Evolutionary conservation across 2,113 vertebrate genomes (phyloP).

Genomic region (Apeltes quadracus): DNA sequence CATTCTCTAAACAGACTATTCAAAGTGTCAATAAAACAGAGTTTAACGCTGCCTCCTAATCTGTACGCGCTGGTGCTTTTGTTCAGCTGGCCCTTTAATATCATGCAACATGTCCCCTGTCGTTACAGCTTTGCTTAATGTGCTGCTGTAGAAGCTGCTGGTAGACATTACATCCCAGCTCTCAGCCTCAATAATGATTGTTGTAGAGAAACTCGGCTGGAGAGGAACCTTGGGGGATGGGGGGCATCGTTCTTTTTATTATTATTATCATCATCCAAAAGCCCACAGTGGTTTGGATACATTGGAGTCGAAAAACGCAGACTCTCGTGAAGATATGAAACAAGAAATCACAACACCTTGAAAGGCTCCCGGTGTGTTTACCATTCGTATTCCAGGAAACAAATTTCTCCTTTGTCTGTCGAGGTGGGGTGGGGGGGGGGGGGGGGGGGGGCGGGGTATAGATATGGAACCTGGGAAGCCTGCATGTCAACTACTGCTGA

Average conservation of each 20-base stretch:
- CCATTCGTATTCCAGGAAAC: conserved; percentile 62
- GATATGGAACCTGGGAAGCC: conserved; percentile 66
- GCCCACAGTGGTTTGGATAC: conserved; percentile 9
- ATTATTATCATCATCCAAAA: neutral
- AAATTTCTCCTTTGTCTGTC: conserved; percentile 48
- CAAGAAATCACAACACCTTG: conserved; percentile 22
- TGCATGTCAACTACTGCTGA: conserved; percentile 63
- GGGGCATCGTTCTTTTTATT: neutral
- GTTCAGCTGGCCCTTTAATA: neutral
- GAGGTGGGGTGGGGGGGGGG: too few species aligned
- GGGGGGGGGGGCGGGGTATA: conserved; percentile 53
- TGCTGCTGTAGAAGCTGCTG: neutral
- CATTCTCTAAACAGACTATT: neutral
- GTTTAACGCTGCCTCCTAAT: neutral
- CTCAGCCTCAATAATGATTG: neutral
- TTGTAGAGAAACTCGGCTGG: neutral
- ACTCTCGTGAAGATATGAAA: conserved; percentile 14
- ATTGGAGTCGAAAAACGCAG: neutral
- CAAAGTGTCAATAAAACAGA: too few species aligned
- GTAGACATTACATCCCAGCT: neutral
- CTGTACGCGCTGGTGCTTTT: neutral
- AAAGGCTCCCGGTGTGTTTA: conserved; percentile 33
- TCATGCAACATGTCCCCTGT: neutral
- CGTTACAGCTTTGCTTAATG: neutral
- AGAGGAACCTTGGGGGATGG: neutral